Evolutionary conservation across 2,113 vertebrate genomes (phyloP), one percentile per base, ranked within the genome.

Genomic region (Tautogolabrus adspersus): DNA sequence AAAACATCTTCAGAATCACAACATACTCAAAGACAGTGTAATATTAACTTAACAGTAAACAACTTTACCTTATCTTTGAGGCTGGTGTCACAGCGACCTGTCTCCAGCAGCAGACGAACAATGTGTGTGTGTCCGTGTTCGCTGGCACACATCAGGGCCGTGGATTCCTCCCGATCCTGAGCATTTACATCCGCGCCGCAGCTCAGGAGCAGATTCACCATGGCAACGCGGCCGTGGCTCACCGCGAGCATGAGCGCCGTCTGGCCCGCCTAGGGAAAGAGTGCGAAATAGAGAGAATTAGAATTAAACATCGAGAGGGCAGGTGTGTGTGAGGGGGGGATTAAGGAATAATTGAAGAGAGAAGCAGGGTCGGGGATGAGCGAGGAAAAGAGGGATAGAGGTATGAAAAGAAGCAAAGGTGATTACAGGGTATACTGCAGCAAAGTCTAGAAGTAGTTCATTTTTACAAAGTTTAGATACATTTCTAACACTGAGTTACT

Each of bases 171-270:
- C 0, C 93, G 90, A 38, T 98, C 97, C 74, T 97, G 96, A 10
- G 92, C 70, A 40, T 97, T 96, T 59, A 96, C 92, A 7, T 97
- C 94, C 0, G 94, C 93, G 1, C 87, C 89, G 0, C 94, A 95
- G n/a, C 91, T 88, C 80, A 98, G 92, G 83, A 98, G 93, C 21
- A 97, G 93, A 42, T 91, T 94, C 80, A 96, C 97, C 94, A 97
- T 95, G 16, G 96, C 95, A 62, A 93, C 88, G 0, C 96, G 95
- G 1, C 96, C 96, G 0, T 98, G 97, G 93, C 96, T 96, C 71
- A 96, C 95, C 0, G 97, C 96, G 26, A 98, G 92, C 96, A 98
- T 97, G 67, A 98, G 93, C 0, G 96, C 96, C 0, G 97, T 98
- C 93, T 97, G 97, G 52, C 96, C 96, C 0, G 96, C 96, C 97